Evolutionary conservation across 2,888 invertebrate species (phyloP).

Genomic region (Sarcophaga caerulescens): DNA sequence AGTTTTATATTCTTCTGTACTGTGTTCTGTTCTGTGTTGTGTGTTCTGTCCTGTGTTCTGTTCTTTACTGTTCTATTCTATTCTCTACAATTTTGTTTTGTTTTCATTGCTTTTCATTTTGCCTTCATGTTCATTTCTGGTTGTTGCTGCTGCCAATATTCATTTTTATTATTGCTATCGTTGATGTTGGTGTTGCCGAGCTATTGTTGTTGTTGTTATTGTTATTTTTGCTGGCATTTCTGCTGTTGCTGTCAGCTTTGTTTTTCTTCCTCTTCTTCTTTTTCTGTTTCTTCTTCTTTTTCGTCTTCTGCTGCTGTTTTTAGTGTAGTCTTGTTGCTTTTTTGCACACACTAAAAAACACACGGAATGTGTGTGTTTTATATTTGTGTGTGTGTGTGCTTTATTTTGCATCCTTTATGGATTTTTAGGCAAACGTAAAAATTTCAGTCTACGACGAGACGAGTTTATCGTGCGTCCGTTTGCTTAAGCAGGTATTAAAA

Average conservation of each 20-base stretch:
- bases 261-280: slow-evolving; percentile 51
- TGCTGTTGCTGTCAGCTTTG: slow-evolving; percentile 53
- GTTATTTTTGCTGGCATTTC: slow-evolving; percentile 59
- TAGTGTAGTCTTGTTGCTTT: slow-evolving; percentile 61
- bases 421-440: slow-evolving; percentile 75
- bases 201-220: slow-evolving; percentile 35
- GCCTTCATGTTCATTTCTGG: slow-evolving; percentile 22
- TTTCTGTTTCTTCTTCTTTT: not conserved
- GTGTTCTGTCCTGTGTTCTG: not conserved
- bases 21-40: not conserved
- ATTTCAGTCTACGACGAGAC: slow-evolving; percentile 78
- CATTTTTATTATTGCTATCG: slow-evolving; percentile 38
- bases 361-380: slow-evolving; percentile 4
- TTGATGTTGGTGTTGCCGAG: slow-evolving; percentile 42
- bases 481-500: slow-evolving; percentile 57
- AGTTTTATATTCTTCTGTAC: slow-evolving; percentile 15
- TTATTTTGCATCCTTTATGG: slow-evolving; percentile 74
- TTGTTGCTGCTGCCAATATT: slow-evolving; percentile 68
- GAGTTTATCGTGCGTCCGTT: slow-evolving; percentile 76
- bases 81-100: slow-evolving; percentile 3
- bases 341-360: slow-evolving; percentile 2
- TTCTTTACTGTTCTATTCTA: not conserved
- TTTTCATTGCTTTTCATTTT: slow-evolving; percentile 17
- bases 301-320: slow-evolving; percentile 57
- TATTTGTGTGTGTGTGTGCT: slow-evolving; percentile 46